Percentiles rank a stretch among this genome's conserved stretches.
phyloP scores from a whole-genome alignment of 64 coral and sea anemone species.

The Actinia equina region DNA sequence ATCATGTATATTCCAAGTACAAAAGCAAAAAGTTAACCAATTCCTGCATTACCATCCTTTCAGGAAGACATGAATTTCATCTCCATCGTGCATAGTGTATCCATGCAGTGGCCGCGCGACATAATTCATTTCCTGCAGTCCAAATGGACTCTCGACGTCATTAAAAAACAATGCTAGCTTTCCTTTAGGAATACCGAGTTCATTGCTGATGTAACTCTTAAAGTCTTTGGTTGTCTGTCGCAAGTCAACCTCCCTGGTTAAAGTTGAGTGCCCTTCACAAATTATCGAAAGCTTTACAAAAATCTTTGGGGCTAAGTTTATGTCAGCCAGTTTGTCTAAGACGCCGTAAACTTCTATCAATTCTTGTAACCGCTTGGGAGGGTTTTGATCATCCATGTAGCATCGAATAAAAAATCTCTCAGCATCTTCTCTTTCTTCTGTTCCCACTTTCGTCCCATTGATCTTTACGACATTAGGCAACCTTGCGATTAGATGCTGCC shows the following conservation, averaged over 20 bases:
- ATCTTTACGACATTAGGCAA: slow-evolving; percentile 82
- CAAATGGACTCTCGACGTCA: slow-evolving; percentile 43
- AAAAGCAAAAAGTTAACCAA: no score
- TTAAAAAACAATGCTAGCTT: slow-evolving; percentile 59
- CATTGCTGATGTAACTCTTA: slow-evolving; percentile 75
- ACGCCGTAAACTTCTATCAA: slow-evolving; percentile 54
- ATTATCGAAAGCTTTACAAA: slow-evolving; percentile 54
- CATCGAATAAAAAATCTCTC: slow-evolving; percentile 83
- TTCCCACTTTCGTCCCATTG: slow-evolving; percentile 59
- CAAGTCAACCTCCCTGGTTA: slow-evolving; percentile 49
- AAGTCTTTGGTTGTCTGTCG: slow-evolving; percentile 66
- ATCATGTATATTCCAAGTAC: no score
- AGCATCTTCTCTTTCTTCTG: slow-evolving; percentile 74
- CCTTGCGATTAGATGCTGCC: slow-evolving; percentile 69
- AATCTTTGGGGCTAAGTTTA: slow-evolving; percentile 64
- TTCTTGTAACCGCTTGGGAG: slow-evolving; percentile 54
- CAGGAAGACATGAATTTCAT: slow-evolving; percentile 50
- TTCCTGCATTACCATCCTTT: slow-evolving; percentile 10
- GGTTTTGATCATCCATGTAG: slow-evolving; percentile 59
- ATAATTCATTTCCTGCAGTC: slow-evolving; percentile 55
- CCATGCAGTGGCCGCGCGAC: neutral
- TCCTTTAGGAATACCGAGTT: slow-evolving; percentile 51
- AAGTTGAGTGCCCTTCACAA: slow-evolving; percentile 64
- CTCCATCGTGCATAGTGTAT: slow-evolving; percentile 57
- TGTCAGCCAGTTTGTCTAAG: slow-evolving; percentile 64